These are phyloP conservation scores for Heterodera carotae DNA, from an alignment of 1,140 invertebrate species.

Conservation along the genomic window DNA sequence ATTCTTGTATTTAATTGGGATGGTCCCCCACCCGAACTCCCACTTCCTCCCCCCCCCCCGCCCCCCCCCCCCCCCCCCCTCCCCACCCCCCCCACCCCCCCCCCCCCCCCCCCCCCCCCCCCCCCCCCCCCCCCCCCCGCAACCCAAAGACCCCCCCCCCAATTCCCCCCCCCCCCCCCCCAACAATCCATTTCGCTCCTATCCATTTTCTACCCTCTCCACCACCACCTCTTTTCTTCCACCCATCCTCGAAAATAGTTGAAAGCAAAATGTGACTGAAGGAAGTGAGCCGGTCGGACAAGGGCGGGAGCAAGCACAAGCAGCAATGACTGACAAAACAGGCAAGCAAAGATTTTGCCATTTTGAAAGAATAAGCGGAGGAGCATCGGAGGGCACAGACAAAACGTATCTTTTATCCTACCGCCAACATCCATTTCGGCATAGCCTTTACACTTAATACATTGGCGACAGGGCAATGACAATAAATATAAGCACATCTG, in stretches of 20 bases:
- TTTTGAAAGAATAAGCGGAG: not conserved
- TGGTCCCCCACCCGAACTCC: not conserved
- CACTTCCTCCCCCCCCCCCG: too few species aligned
- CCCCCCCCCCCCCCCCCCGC: too few species aligned
- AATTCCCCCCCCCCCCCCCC: not conserved
- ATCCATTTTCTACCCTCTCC: not conserved
- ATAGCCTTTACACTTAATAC: too few species aligned
- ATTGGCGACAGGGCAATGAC: too few species aligned
- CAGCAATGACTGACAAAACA: not conserved
- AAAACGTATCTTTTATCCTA: not conserved
- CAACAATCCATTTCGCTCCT: slow-evolving; percentile 2
- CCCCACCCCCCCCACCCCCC: not conserved
- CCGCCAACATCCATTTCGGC: not conserved
- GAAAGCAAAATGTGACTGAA: not conserved
- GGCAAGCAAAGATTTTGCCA: not conserved
- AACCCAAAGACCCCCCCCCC: not conserved
- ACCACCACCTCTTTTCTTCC: not conserved
- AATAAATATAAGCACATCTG: too few species aligned
- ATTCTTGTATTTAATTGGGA: not conserved
- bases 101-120: too few species aligned
- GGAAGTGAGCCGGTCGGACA: not conserved
- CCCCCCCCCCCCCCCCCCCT: too few species aligned
- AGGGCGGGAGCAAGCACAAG: not conserved
- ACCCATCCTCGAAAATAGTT: not conserved
- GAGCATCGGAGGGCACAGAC: not conserved